Conservation (phyloP, 2,888 invertebrate species). For the Athetis lepigone region DNA sequence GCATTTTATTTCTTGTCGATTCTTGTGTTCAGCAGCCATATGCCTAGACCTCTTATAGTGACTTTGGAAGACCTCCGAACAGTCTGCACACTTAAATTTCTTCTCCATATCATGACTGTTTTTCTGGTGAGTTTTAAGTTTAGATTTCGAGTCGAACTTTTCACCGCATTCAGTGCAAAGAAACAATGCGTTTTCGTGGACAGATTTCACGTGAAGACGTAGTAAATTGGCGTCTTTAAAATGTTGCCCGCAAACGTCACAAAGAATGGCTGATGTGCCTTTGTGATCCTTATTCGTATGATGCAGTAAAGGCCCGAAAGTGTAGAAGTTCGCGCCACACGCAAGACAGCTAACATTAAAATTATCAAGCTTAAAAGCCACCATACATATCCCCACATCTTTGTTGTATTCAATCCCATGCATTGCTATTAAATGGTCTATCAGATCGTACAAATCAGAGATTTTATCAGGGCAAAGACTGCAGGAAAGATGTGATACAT, state of each 20-base stretch:
- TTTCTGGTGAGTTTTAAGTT: constrained; percentile 86
- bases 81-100: constrained; percentile 88
- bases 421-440: constrained; percentile 80
- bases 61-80: constrained; percentile 81
- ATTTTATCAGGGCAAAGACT: constrained; percentile 77
- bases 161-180: constrained; percentile 85
- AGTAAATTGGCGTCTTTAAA: constrained; percentile 82
- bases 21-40: constrained; percentile 84
- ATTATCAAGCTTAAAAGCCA: constrained; percentile 83
- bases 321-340: constrained; percentile 81
- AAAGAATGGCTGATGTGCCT: constrained; percentile 82
- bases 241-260: constrained; percentile 85
- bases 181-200: constrained; percentile 80
- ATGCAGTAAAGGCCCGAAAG: constrained; percentile 83
- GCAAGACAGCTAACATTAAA: constrained; percentile 79
- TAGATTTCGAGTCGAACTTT: constrained; percentile 86
- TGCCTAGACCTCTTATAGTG: constrained; percentile 83
- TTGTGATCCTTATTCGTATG: constrained; percentile 87
- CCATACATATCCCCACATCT: constrained; percentile 83
- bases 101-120: constrained; percentile 85
- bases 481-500: constrained; percentile 79
- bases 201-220: constrained; percentile 78
- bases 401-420: constrained; percentile 81
- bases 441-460: constrained; percentile 79
- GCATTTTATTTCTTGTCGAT: constrained; percentile 83